Percentiles rank a stretch among this genome's conserved stretches.
Conservation (phyloP, 2,888 invertebrate species). For the Charanyca ferruginea region DNA sequence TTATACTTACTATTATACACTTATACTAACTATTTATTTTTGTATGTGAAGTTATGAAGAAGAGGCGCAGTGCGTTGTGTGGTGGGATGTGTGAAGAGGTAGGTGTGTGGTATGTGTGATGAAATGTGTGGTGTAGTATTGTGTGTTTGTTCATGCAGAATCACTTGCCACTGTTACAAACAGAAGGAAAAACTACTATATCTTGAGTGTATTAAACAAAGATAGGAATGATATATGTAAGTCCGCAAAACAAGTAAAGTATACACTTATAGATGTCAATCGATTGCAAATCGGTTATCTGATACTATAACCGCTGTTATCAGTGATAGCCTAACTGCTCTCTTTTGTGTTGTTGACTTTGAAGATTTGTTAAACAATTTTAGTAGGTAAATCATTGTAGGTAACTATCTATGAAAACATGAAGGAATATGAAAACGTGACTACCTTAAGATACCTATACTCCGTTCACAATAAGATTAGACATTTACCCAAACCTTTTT, state of each 20-base stretch:
- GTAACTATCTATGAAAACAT: background rate
- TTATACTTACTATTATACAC: too few relatives aligned
- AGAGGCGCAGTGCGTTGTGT: too few relatives aligned
- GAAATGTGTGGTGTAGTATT: too few relatives aligned
- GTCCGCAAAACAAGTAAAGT: conserved; percentile 47
- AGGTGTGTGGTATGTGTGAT: too few relatives aligned
- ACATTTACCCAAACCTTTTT: too few relatives aligned
- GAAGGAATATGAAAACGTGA: too few relatives aligned
- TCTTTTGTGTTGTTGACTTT: conserved; percentile 22
- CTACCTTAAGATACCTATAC: too few relatives aligned
- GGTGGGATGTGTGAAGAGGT: too few relatives aligned
- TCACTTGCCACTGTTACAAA: background rate
- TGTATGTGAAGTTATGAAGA: too few relatives aligned
- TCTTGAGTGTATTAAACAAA: background rate
- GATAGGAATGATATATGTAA: conserved; percentile 44
- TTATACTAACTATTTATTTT: too few relatives aligned
- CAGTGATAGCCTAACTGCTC: conserved; percentile 24
- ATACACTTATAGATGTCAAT: conserved; percentile 49
- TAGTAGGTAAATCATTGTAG: conserved; percentile 7
- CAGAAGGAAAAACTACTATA: background rate
- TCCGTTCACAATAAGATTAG: too few relatives aligned
- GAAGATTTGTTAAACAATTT: conserved; percentile 25
- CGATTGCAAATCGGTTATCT: conserved; percentile 42
- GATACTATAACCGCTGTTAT: conserved; percentile 30
- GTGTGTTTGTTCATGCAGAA: too few relatives aligned